Conservation (phyloP, 2,113 vertebrate genomes). For the Helogale parvula region DNA sequence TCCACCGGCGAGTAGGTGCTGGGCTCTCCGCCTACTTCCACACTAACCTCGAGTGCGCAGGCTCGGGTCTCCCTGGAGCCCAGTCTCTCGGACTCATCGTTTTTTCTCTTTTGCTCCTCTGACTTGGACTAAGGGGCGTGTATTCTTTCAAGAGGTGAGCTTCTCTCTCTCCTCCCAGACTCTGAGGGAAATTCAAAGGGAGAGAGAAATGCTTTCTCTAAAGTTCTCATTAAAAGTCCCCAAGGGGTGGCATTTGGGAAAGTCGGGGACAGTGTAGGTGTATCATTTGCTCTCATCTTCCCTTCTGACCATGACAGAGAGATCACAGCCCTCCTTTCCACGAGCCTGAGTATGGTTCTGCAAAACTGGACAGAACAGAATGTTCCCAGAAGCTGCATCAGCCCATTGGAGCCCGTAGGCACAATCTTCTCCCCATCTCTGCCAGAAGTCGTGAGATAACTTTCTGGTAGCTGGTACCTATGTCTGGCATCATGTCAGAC, state of each 20-base stretch:
- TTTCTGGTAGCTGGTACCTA: background rate
- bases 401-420: background rate
- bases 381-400: background rate
- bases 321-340: background rate
- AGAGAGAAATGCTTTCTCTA: background rate
- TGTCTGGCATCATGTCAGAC: background rate
- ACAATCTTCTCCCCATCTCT: background rate
- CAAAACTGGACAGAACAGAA: background rate
- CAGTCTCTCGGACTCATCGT: background rate
- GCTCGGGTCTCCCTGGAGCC: fast-evolving
- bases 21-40: background rate
- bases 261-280: background rate
- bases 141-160: background rate
- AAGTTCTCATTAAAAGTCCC: background rate
- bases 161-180: background rate
- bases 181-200: background rate
- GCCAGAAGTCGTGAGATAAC: background rate
- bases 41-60: fast-evolving
- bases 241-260: background rate
- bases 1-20: fast-evolving
- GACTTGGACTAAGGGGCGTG: background rate
- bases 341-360: background rate
- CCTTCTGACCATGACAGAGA: background rate
- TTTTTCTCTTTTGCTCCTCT: background rate
- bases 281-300: background rate